Base-by-base conservation (phyloP, 2,888 invertebrate species). In the Papilio gigon region DNA sequence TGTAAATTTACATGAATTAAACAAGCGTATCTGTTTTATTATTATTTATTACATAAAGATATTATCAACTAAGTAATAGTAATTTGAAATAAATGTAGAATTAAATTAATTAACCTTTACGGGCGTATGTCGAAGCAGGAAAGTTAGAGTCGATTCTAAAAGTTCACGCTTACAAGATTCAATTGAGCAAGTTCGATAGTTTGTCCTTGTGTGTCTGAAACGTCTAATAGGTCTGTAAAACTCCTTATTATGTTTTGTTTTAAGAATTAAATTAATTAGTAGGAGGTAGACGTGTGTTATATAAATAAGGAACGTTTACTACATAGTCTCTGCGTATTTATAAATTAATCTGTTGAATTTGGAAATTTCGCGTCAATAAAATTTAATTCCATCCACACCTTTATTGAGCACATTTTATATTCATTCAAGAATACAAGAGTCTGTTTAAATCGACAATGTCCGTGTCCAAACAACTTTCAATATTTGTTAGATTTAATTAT, bases 401-500 rank as follows among this genome's bases (percentile, higher is more conserved):
- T 20, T 35, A 22, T 37, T n/a, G n/a, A n/a, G n/a, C n/a, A 20
- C 5, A 12, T 50, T 33, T 20, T 17, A 22, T 20, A 33, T 47
- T 53, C 33, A 63, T n/a, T n/a, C n/a, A 44, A 25, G 44, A 56
- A 50, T 61, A 9, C 17, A 17, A 25, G 27, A 58, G 14, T n/a
- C 47, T 59, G 33, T 20, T 68, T 37, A 50, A 50, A 59, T 0
- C 59, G 40, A 68, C 58, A 64, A 68, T 59, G 47, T 50, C 17
- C n/a, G 76, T 74, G 88, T 88, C 89, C 87, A 81, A 89, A 89
- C 82, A 88, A 74, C 80, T 76, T 74, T 72, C 78, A 81, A 83
- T 71, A 71, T 75, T 69, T 73, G 73, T 76, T 73, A 74, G 76
- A 82, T 83, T 82, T 84, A 84, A 88, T 84, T 84, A 84, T 79